Percentiles rank a stretch among this genome's conserved stretches.
These are phyloP conservation scores for Drosophila dives DNA, from an alignment of 2,888 invertebrate genomes.

Conservation along the genomic window DNA sequence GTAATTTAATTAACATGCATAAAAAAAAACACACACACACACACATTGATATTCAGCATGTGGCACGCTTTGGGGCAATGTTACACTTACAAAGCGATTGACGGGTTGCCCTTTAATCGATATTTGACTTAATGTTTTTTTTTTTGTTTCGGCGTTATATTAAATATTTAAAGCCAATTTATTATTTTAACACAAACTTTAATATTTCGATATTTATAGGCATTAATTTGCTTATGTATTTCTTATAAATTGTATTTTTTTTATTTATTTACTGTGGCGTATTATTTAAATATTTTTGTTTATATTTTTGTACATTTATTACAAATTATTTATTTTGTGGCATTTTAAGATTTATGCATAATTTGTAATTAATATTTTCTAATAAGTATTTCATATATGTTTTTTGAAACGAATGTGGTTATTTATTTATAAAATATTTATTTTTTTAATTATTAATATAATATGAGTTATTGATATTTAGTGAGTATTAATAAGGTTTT, in stretches of 20 bases:
- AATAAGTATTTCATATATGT: neutral
- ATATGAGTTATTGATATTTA: neutral
- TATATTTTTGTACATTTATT: neutral
- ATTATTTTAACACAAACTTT: neutral
- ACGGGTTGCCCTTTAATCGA: slow-evolving; percentile 52
- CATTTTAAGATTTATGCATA: neutral
- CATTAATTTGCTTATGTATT: neutral
- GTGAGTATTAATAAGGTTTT: neutral
- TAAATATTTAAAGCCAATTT: neutral
- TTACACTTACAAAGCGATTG: slow-evolving; percentile 60
- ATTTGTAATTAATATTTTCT: neutral
- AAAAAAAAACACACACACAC: slow-evolving; percentile 37
- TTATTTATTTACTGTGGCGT: neutral
- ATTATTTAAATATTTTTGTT: neutral
- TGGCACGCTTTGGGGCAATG: slow-evolving; percentile 42
- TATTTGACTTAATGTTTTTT: slow-evolving; percentile 39
- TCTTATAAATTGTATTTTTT: neutral
- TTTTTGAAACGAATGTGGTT: neutral
- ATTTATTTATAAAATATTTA: neutral
- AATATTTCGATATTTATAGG: neutral
- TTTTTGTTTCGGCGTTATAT: neutral
- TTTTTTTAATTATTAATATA: neutral
- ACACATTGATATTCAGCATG: neutral
- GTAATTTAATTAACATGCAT: slow-evolving; percentile 78
- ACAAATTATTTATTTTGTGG: neutral